A percentile compares a stretch with the other conserved stretches of the same genome.
These are phyloP conservation scores for Pyrrhosoma nymphula DNA, from an alignment of 2,888 invertebrate genomes.

Conservation along the genomic window DNA sequence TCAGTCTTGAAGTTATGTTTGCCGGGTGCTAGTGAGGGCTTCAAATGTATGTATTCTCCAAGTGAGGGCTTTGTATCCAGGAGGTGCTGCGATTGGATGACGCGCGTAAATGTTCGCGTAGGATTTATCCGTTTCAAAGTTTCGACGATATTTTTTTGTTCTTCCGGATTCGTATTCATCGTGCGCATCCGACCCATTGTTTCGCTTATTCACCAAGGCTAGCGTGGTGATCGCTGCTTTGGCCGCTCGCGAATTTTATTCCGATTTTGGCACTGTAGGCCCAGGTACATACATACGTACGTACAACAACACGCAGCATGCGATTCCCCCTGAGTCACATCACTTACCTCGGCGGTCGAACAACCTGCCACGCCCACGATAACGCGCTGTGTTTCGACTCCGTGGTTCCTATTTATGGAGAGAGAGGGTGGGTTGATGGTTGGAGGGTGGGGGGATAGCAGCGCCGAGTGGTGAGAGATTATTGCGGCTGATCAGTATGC, in stretches of 20 bases:
- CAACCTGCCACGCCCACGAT: neutral
- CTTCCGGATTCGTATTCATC: neutral
- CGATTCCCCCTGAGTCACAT: neutral
- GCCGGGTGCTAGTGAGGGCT: too few relatives aligned
- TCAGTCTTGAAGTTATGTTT: too few relatives aligned
- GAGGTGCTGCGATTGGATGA: too few relatives aligned
- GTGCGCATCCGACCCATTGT: neutral
- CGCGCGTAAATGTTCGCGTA: too few relatives aligned
- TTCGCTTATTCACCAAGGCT: too few relatives aligned
- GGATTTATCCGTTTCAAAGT: neutral
- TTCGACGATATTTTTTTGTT: neutral
- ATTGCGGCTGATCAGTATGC: slow-evolving; percentile 5
- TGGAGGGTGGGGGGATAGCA: neutral
- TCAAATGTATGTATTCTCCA: too few relatives aligned
- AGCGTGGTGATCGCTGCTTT: neutral
- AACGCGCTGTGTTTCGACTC: too few relatives aligned
- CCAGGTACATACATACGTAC: too few relatives aligned
- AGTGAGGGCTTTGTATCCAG: too few relatives aligned
- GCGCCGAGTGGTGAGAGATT: neutral
- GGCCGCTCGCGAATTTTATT: neutral
- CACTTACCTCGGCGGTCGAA: neutral
- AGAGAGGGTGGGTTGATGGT: too few relatives aligned
- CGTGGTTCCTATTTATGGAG: too few relatives aligned
- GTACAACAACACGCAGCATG: neutral
- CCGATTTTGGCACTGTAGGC: neutral